These are phyloP conservation scores for Oedothorax gibbosus DNA, from an alignment of 1,140 invertebrate species.

Conservation along the genomic window DNA sequence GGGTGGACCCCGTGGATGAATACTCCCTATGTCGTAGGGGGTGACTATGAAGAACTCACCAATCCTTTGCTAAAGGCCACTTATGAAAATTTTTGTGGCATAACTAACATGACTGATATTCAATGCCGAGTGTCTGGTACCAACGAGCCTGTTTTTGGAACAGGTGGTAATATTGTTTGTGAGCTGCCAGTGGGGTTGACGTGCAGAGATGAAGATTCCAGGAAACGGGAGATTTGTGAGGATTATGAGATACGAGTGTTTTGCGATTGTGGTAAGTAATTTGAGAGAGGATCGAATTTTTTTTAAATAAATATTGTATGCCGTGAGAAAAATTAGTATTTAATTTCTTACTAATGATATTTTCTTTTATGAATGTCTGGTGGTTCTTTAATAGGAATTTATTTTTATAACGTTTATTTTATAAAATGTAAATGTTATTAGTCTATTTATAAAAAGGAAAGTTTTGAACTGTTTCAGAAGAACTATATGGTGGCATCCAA, in stretches of 20 bases:
- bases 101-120: slow-evolving; percentile 77
- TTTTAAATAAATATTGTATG: too few species aligned
- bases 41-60: slow-evolving; percentile 46
- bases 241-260: slow-evolving; percentile 56
- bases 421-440: too few species aligned
- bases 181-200: slow-evolving; percentile 67
- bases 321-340: too few species aligned
- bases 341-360: too few species aligned
- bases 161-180: slow-evolving; percentile 71
- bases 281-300: neutral
- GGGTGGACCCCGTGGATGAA: slow-evolving; percentile 85
- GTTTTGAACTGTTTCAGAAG: too few species aligned
- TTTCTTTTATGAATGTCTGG: too few species aligned
- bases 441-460: too few species aligned
- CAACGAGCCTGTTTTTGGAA: slow-evolving; percentile 75
- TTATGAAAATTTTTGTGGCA: slow-evolving; percentile 70
- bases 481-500: too few species aligned
- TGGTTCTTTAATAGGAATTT: too few species aligned
- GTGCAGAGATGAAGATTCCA: slow-evolving; percentile 67
- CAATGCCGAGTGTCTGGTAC: slow-evolving; percentile 78
- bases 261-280: slow-evolving; percentile 50
- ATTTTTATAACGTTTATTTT: too few species aligned
- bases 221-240: slow-evolving; percentile 17
- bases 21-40: slow-evolving; percentile 63
- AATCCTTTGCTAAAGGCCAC: slow-evolving; percentile 54